Conservation (phyloP, 2,888 invertebrate genomes). For the Ennomos erosarius region DNA sequence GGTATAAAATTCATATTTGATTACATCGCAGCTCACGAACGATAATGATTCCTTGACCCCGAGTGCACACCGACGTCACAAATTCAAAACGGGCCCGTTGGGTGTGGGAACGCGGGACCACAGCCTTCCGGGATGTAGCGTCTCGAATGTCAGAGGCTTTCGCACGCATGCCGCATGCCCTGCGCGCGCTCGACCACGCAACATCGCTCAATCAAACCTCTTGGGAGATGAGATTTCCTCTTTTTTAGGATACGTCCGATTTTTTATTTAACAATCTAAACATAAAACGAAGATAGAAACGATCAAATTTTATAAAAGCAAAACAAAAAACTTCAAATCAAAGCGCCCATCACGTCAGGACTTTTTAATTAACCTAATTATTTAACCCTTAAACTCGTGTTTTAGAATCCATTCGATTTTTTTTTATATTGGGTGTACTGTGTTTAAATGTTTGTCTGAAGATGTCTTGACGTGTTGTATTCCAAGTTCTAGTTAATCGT, state of each 20-base stretch:
- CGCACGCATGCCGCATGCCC: constrained; percentile 77
- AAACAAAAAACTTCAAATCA: too few relatives aligned
- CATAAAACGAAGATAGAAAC: neutral
- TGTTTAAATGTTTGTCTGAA: neutral
- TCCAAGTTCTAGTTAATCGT: constrained; percentile 58
- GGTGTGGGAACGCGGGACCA: constrained; percentile 69
- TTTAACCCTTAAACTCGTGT: neutral
- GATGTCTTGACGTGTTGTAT: constrained; percentile 22
- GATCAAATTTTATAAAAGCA: too few relatives aligned
- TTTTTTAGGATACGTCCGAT: constrained; percentile 29
- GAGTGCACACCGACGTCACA: constrained; percentile 37
- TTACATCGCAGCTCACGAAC: constrained; percentile 10
- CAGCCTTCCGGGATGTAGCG: constrained; percentile 84
- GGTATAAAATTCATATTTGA: constrained; percentile 19
- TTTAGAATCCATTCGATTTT: neutral
- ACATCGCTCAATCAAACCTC: constrained; percentile 62
- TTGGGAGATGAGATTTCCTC: constrained; percentile 47
- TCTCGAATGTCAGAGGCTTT: constrained; percentile 73
- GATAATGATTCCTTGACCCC: constrained; percentile 37
- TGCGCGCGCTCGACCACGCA: constrained; percentile 59
- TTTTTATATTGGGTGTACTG: neutral
- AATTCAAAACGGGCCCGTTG: constrained; percentile 36
- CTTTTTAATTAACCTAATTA: too few relatives aligned
- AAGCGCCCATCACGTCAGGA: too few relatives aligned
- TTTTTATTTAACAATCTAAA: constrained; percentile 9